phyloP scores from a whole-genome alignment of 2,113 vertebrate species.

The Elachura formosa region DNA sequence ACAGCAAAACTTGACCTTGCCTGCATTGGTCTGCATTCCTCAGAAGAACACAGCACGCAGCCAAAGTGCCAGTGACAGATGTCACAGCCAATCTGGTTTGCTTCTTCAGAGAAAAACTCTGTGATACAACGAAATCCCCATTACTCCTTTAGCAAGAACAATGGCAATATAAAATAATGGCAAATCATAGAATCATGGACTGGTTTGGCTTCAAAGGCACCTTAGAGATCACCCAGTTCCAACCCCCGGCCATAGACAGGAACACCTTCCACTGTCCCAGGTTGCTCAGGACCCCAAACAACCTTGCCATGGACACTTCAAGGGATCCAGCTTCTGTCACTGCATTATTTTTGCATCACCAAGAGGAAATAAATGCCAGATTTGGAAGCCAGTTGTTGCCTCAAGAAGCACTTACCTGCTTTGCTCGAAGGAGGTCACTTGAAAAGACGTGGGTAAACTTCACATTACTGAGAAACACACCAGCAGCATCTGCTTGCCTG shows the following conservation, averaged over 20 bases:
- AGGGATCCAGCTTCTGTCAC: background rate
- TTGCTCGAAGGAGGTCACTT: slow-evolving; percentile 86
- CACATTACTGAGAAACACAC: slow-evolving; percentile 79
- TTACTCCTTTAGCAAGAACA: background rate
- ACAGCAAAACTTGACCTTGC: background rate
- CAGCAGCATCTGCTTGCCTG: slow-evolving; percentile 83
- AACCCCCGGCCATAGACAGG: background rate
- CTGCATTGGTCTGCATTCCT: background rate
- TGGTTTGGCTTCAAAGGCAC: background rate
- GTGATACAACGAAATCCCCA: background rate
- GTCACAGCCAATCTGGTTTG: background rate
- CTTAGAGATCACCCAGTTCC: background rate
- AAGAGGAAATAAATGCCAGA: background rate
- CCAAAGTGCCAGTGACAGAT: background rate
- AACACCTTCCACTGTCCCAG: background rate
- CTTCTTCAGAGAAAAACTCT: background rate
- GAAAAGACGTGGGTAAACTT: slow-evolving; percentile 83
- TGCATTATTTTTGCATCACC: background rate
- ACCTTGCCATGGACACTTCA: background rate
- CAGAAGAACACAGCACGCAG: background rate
- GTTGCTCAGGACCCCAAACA: background rate
- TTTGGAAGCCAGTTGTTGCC: background rate
- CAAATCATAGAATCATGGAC: background rate
- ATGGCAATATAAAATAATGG: background rate
- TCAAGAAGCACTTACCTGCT: slow-evolving; percentile 75